These are phyloP conservation scores for Xylota segnis DNA, from an alignment of 2,888 invertebrate species.

Conservation along the genomic window DNA sequence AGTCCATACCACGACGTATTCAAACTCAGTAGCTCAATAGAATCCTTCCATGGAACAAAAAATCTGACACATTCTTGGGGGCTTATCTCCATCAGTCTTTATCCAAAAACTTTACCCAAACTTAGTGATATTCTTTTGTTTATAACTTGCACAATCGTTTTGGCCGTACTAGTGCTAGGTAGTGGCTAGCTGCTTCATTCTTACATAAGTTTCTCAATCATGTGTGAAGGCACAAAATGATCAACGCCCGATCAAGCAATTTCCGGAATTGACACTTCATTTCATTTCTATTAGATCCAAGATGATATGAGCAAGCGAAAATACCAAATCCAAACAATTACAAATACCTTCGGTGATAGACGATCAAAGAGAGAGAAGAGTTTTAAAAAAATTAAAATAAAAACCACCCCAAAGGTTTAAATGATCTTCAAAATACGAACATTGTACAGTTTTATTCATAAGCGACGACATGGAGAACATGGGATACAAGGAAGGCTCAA, in stretches of 20 bases:
- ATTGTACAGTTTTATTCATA: slow-evolving; percentile 42
- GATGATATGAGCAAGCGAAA: slow-evolving; percentile 49
- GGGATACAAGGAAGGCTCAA: slow-evolving; percentile 87
- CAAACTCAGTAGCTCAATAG: slow-evolving; percentile 52
- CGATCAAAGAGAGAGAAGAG: slow-evolving; percentile 1
- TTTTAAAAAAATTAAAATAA: too few relatives aligned
- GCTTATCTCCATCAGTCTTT: slow-evolving; percentile 32
- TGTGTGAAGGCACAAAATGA: slow-evolving; percentile 56
- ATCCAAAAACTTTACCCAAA: slow-evolving; percentile 13
- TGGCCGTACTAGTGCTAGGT: neutral
- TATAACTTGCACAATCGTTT: slow-evolving; percentile 34
- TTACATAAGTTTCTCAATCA: slow-evolving; percentile 10
- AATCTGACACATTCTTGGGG: slow-evolving; percentile 52
- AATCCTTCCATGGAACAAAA: slow-evolving; percentile 30
- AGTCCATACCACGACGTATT: slow-evolving; percentile 3
- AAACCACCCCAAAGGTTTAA: slow-evolving; percentile 34
- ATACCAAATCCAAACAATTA: slow-evolving; percentile 3
- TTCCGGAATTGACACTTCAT: slow-evolving; percentile 25
- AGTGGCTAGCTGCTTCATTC: neutral
- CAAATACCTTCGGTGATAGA: slow-evolving; percentile 19
- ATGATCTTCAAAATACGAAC: slow-evolving; percentile 56
- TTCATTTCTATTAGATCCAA: slow-evolving; percentile 42
- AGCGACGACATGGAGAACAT: slow-evolving; percentile 86
- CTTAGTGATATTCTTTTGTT: neutral
- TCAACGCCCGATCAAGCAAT: slow-evolving; percentile 37